Conservation (phyloP, 2,113 vertebrate species). For the Tiliqua scincoides region DNA sequence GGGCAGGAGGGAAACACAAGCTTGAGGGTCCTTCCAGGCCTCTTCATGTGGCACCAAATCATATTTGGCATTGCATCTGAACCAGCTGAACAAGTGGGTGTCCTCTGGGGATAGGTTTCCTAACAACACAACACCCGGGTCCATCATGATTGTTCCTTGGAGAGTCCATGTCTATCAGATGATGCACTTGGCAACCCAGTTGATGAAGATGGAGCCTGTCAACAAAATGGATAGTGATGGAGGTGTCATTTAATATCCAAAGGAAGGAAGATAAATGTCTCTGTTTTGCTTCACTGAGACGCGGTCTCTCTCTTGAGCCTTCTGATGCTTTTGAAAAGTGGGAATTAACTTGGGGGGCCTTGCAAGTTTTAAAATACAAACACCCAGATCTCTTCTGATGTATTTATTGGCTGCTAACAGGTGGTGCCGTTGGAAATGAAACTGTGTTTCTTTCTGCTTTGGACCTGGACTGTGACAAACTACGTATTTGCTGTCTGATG, state of each 20-base stretch:
- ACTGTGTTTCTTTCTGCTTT: too few species aligned
- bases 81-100: not conserved
- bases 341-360: not conserved
- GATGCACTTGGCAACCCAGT: not conserved
- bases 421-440: not conserved
- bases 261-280: not conserved
- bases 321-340: not conserved
- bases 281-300: not conserved
- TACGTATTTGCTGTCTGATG: not conserved
- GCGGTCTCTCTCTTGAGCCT: not conserved
- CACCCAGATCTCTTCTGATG: not conserved
- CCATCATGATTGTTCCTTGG: not conserved
- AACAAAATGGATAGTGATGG: slow-evolving; percentile 13
- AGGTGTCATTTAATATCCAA: not conserved
- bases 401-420: not conserved
- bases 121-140: not conserved
- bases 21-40: not conserved
- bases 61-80: not conserved
- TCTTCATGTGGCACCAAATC: not conserved
- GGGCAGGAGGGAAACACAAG: too few species aligned
- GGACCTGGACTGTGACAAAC: not conserved
- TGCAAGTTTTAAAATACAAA: not conserved
- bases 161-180: not conserved
- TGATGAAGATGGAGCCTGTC: slow-evolving; percentile 6
- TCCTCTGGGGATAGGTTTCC: not conserved